These are phyloP conservation scores for Melanerpes formicivorus DNA, from an alignment of 2,113 vertebrate genomes.

Conservation along the genomic window DNA sequence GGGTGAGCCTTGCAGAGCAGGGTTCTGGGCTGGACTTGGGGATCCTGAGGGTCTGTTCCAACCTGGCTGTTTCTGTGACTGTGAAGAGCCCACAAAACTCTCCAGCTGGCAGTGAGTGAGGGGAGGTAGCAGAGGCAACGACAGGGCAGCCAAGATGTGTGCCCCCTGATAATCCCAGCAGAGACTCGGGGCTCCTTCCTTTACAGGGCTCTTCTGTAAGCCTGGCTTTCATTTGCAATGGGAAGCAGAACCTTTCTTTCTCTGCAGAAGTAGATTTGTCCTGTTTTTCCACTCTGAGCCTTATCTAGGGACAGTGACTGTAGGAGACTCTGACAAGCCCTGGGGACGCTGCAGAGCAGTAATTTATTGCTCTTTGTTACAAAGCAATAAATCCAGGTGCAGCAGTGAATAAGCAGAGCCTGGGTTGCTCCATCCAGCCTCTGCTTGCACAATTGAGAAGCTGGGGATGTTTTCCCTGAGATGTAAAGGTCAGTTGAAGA, in stretches of 20 bases:
- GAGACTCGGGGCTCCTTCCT: background rate
- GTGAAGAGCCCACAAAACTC: background rate
- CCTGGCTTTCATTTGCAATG: background rate
- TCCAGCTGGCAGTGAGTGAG: background rate
- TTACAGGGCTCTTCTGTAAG: background rate
- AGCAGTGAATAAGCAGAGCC: background rate
- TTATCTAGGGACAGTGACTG: background rate
- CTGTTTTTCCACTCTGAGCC: background rate
- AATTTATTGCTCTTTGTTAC: constrained; percentile 30
- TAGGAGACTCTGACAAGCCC: constrained; percentile 13
- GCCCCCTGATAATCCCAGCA: background rate
- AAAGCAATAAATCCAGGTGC: background rate
- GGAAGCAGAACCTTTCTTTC: background rate
- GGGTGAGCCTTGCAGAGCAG: too few species aligned
- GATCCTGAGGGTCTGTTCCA: too few species aligned
- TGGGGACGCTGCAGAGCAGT: background rate
- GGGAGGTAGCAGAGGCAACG: background rate
- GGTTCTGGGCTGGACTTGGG: too few species aligned
- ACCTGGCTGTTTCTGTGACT: too few species aligned
- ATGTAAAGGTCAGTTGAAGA: background rate
- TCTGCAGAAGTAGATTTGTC: background rate
- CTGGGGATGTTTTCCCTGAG: background rate
- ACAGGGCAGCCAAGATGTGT: background rate
- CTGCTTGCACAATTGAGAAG: background rate
- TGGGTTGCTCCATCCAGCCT: background rate